Evolutionary conservation across 1,140 invertebrate genomes (phyloP).

Genomic region (Trinorchestia longiramus): DNA sequence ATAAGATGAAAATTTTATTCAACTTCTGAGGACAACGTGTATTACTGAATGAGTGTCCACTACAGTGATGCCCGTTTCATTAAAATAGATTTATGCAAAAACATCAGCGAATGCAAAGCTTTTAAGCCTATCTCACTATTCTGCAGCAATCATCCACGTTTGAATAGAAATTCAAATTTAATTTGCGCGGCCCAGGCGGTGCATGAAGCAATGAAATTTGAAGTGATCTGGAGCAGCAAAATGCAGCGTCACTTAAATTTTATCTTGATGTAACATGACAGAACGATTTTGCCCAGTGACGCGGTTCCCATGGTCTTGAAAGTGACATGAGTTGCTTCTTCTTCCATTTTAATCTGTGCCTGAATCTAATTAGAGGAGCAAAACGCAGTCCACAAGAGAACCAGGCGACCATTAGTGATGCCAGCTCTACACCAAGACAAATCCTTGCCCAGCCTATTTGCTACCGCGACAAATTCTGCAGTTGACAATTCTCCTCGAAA

Average conservation of each 20-base stretch:
- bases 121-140: neutral
- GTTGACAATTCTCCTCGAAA: neutral
- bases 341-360: constrained; percentile 18
- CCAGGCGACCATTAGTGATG: neutral
- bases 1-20: neutral
- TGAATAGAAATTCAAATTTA: constrained; percentile 2
- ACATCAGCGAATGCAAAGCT: neutral
- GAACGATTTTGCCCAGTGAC: neutral
- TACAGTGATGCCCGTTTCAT: neutral
- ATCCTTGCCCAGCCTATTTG: constrained; percentile 13
- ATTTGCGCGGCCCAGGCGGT: neutral
- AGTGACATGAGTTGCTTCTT: constrained; percentile 36
- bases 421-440: neutral
- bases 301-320: constrained; percentile 22
- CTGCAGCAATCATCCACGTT: neutral
- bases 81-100: neutral
- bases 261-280: constrained; percentile 27
- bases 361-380: constrained; percentile 35
- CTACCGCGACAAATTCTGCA: constrained; percentile 27
- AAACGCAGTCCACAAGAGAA: neutral
- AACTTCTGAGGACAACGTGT: neutral
- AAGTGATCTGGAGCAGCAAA: neutral
- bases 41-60: neutral
- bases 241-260: neutral
- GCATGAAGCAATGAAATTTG: neutral